Evolutionary conservation across 2,113 vertebrate species (phyloP).

Genomic region (Picathartes gymnocephalus): DNA sequence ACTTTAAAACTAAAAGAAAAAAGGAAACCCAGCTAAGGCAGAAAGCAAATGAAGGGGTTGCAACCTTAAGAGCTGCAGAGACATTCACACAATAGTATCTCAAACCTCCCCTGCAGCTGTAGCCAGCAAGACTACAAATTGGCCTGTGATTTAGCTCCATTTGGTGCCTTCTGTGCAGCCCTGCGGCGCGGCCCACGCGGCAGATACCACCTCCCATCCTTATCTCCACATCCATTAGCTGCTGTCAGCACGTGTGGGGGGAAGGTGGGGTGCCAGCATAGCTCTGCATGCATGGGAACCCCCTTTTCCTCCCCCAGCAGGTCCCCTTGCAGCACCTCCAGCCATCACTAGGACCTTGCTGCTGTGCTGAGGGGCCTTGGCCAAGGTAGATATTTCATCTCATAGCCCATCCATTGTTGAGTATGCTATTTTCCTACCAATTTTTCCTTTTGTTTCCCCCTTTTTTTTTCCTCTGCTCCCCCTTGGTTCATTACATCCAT

Average conservation of each 20-base stretch:
- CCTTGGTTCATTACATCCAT: slow-evolving; percentile 38
- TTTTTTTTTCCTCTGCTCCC: slow-evolving; percentile 6
- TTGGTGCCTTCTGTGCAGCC: background rate
- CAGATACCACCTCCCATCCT: background rate
- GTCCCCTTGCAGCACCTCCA: background rate
- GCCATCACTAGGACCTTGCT: background rate
- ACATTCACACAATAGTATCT: background rate
- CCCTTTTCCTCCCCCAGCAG: background rate
- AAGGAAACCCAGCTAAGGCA: background rate
- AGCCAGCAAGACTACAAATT: background rate
- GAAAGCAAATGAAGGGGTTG: slow-evolving; percentile 5
- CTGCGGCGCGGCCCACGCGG: accelerated
- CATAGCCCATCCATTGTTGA: background rate
- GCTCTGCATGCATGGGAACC: accelerated
- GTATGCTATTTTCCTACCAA: background rate
- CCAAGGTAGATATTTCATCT: background rate
- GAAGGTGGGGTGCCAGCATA: accelerated
- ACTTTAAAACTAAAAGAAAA: background rate
- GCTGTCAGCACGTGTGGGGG: background rate
- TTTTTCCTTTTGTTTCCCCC: background rate
- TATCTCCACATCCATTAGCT: background rate
- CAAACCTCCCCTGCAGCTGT: background rate
- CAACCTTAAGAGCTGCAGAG: background rate
- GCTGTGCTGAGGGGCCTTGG: background rate
- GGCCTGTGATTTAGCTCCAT: slow-evolving; percentile 13